Conservation (phyloP, 2,113 vertebrate species). For the Protomyctophum bolini region DNA sequence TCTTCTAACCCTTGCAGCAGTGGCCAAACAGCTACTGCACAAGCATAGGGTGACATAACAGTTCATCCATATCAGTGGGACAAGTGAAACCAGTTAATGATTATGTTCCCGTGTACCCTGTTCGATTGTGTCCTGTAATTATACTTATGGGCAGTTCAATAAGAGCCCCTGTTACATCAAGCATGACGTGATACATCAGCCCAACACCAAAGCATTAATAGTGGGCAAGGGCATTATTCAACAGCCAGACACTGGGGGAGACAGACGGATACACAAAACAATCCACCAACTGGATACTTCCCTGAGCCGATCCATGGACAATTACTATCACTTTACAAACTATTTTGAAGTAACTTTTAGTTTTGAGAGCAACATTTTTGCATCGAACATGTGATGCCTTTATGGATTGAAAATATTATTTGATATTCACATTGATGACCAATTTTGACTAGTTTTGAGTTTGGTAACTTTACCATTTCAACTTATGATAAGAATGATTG, state of each 20-base stretch:
- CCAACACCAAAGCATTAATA: slow-evolving; percentile 34
- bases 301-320: not conserved
- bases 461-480: not conserved
- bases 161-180: slow-evolving; percentile 65
- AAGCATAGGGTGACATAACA: not conserved
- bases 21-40: too few relatives aligned
- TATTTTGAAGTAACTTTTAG: not conserved
- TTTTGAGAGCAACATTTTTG: not conserved
- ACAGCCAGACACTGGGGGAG: slow-evolving; percentile 31
- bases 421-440: not conserved
- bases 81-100: slow-evolving; percentile 47
- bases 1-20: too few relatives aligned
- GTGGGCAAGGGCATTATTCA: slow-evolving; percentile 37
- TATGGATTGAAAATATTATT: slow-evolving; percentile 5
- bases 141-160: slow-evolving; percentile 60
- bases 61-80: not conserved
- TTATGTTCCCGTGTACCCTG: slow-evolving; percentile 37
- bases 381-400: not conserved
- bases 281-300: slow-evolving; percentile 11
- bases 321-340: not conserved
- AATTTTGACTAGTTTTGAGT: too few relatives aligned
- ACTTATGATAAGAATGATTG: not conserved
- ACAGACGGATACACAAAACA: slow-evolving; percentile 14
- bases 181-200: slow-evolving; percentile 50
- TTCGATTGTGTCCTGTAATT: slow-evolving; percentile 61